A percentile compares a stretch with the other conserved stretches of the same genome.
phyloP scores from a whole-genome alignment of 2,888 invertebrate species.

The Acrobeloides nanus region DNA sequence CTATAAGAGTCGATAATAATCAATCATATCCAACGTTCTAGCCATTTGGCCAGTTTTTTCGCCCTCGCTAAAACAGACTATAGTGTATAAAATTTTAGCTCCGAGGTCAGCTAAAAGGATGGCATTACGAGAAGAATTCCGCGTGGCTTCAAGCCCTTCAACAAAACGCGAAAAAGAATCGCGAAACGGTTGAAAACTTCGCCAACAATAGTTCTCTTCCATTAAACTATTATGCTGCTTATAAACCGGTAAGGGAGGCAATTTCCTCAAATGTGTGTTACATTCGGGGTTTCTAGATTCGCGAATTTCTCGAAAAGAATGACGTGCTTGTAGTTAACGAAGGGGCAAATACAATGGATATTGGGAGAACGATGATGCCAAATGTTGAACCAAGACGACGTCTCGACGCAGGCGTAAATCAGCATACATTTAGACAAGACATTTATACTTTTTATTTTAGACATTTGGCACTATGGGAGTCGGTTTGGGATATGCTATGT shows the following conservation, averaged over 20 bases:
- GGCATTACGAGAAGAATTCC: constrained; percentile 26
- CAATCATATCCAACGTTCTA: too few species aligned
- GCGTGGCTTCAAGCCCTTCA: constrained; percentile 33
- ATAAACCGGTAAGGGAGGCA: constrained; percentile 66
- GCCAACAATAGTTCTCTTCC: constrained; percentile 68
- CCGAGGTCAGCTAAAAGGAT: constrained; percentile 21
- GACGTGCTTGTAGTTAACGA: constrained; percentile 85
- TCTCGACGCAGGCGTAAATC: constrained; percentile 20
- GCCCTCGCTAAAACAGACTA: not conserved
- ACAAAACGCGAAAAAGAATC: constrained; percentile 36
- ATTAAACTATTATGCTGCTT: constrained; percentile 86
- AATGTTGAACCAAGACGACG: constrained; percentile 73
- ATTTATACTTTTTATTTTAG: too few species aligned
- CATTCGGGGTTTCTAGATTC: constrained; percentile 28
- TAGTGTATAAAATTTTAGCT: constrained; percentile 14
- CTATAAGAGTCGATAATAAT: not conserved
- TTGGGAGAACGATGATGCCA: constrained; percentile 78
- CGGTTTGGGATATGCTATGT: constrained; percentile 47
- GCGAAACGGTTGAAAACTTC: constrained; percentile 60
- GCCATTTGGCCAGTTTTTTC: not conserved
- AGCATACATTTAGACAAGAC: too few species aligned
- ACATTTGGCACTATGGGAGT: constrained; percentile 68
- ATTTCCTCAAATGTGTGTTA: not conserved
- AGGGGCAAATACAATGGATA: constrained; percentile 98
- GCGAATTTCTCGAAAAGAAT: constrained; percentile 34